Base-by-base conservation (phyloP, 92 coral and sea anemone species). In the Zoanthus sansibaricus region DNA sequence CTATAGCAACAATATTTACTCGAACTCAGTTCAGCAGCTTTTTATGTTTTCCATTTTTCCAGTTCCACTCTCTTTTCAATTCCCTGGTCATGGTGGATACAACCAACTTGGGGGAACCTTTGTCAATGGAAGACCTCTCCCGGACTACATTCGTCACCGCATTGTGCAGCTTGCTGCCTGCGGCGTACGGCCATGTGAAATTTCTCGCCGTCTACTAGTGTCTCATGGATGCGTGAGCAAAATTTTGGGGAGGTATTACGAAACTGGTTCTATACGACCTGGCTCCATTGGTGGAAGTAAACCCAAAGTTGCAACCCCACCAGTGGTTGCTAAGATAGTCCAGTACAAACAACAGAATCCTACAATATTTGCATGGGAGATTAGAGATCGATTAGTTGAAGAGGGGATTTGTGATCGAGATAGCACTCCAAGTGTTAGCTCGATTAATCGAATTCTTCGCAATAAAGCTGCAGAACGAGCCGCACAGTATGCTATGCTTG, bases 301-400 rank as follows among this genome's bases (percentile, higher is more conserved):
- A 58, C 99, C 99, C 15, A 97, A 97, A 84, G 99, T 97, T 7
- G 99, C 99, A 18, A 97, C 99, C 12, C 99, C 99, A 6, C 98
- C 98, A 7, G 99, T 97, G 10, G 99, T 97, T 54, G 91, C 79
- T 58, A 97, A 97, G 86, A 97, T 97, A 51, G 92, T 97, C 45
- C 99, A 97, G 68, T 97, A 97, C 91, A 97, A 97, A 83, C 99
- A 97, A 83, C 99, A 97, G 72, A 97, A 97, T 86, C 99, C 99
- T 3, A 97, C 99, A 9, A 97, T 97, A 68, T 97, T 97, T 85
- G 99, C 99, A 37, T 97, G 99, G 99, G 99, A 97, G 72, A 97
- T 97, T 72, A 90, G 99, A 18, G 99, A 97, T 77, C 92, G 99
- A 71, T 90, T 97, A n/a, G 98, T 97, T 20, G 99, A 97, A 67